phyloP scores from a whole-genome alignment of 2,888 invertebrate species.

The Caenorhabditis panamensis region DNA sequence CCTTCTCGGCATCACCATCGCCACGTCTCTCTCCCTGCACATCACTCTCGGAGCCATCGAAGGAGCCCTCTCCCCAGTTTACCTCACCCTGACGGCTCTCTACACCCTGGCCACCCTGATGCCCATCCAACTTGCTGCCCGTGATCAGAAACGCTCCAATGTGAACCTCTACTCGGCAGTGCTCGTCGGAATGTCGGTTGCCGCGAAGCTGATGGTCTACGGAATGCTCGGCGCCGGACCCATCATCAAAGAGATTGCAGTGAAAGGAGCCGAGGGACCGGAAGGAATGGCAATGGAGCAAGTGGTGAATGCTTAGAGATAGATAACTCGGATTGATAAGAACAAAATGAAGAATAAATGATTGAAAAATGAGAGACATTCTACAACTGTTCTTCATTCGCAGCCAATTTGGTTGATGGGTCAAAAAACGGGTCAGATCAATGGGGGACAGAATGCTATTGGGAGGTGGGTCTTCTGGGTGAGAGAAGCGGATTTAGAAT shows the following conservation, averaged over 20 bases:
- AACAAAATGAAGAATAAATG: neutral
- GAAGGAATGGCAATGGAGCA: neutral
- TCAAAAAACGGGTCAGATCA: no score
- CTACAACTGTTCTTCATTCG: neutral
- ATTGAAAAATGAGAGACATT: neutral
- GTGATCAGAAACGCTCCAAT: constrained; percentile 29
- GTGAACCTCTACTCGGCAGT: constrained; percentile 38
- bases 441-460: neutral
- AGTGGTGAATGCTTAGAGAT: constrained; percentile 2
- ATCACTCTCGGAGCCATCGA: constrained; percentile 32
- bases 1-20: constrained; percentile 12
- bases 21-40: constrained; percentile 33
- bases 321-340: neutral
- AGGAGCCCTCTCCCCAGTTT: constrained; percentile 33
- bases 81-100: constrained; percentile 27
- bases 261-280: neutral
- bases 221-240: constrained; percentile 27
- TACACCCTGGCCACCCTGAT: constrained; percentile 45
- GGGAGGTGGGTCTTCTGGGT: neutral
- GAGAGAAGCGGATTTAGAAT: neutral
- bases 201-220: constrained; percentile 35
- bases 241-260: neutral
- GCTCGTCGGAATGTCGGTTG: constrained; percentile 23
- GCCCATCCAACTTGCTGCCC: constrained; percentile 42
- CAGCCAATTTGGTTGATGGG: no score